Evolutionary conservation across 2,797 vertebrate species (phyloP).

Genomic region (Jordanella pulchra): DNA sequence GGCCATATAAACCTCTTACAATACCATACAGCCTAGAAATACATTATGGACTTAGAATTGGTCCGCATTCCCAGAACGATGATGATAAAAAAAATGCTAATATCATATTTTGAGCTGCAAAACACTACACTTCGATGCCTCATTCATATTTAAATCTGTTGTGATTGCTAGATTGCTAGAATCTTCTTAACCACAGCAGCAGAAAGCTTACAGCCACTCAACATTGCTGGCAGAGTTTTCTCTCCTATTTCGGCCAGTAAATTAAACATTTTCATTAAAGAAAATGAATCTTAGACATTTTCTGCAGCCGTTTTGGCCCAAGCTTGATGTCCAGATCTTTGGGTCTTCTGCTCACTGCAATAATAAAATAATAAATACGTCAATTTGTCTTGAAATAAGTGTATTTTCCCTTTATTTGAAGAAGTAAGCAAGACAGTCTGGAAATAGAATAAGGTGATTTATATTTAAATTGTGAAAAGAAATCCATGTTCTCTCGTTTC

Average conservation of each 20-base stretch:
- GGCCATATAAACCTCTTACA: not conserved
- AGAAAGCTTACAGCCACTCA: constrained; percentile 27
- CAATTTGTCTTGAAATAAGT: no score
- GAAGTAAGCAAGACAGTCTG: no score
- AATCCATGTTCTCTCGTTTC: no score
- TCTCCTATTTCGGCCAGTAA: constrained; percentile 15
- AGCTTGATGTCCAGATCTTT: constrained; percentile 20
- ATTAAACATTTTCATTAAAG: constrained; percentile 24
- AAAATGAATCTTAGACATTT: constrained; percentile 11
- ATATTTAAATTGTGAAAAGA: no score
- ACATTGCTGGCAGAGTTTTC: constrained; percentile 32
- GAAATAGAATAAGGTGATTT: no score
- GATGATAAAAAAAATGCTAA: constrained; percentile 7
- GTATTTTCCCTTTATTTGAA: no score
- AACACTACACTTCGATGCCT: constrained; percentile 14
- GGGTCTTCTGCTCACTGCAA: constrained; percentile 3
- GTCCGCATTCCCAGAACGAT: constrained; percentile 1
- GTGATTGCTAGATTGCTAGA: constrained; percentile 17
- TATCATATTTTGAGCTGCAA: constrained; percentile 12
- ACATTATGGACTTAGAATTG: not conserved
- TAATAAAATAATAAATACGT: no score
- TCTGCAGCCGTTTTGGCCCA: constrained; percentile 17
- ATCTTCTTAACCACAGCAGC: constrained; percentile 20
- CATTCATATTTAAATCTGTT: constrained; percentile 35
- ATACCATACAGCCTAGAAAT: not conserved